These are phyloP conservation scores for Trichomalopsis sarcophagae DNA, from an alignment of 1,140 invertebrate genomes.

Conservation along the genomic window DNA sequence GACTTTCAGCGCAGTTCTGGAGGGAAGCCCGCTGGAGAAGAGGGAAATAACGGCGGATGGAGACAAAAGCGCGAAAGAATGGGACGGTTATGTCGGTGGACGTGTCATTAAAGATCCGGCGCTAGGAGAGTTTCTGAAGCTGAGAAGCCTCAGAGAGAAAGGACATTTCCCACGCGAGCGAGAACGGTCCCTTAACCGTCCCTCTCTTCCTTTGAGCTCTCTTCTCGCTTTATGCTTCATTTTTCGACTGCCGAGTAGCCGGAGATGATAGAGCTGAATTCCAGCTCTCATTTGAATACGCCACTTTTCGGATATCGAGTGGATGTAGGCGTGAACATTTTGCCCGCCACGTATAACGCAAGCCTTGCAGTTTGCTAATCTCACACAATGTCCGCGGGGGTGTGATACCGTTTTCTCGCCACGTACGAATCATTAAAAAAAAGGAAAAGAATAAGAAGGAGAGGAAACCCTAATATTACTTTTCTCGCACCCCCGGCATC, in stretches of 20 bases:
- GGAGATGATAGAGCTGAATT: neutral
- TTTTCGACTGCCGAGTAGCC: neutral
- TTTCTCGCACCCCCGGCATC: neutral
- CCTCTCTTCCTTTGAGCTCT: neutral
- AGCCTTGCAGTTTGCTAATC: neutral
- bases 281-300: neutral
- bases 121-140: neutral
- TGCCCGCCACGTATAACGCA: neutral
- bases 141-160: neutral
- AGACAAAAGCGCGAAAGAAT: slow-evolving; percentile 18
- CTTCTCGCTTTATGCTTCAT: too few species aligned
- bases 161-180: neutral
- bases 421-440: neutral
- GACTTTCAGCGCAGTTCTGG: too few species aligned
- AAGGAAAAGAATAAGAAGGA: neutral
- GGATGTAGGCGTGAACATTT: neutral
- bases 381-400: neutral
- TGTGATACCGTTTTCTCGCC: neutral
- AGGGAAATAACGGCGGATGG: neutral
- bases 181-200: neutral
- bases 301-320: neutral
- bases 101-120: neutral
- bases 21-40: neutral
- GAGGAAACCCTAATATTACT: neutral
- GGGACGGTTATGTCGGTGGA: neutral